Evolutionary conservation across 2,888 invertebrate genomes (phyloP).

Genomic region (Cosmia pyralina): DNA sequence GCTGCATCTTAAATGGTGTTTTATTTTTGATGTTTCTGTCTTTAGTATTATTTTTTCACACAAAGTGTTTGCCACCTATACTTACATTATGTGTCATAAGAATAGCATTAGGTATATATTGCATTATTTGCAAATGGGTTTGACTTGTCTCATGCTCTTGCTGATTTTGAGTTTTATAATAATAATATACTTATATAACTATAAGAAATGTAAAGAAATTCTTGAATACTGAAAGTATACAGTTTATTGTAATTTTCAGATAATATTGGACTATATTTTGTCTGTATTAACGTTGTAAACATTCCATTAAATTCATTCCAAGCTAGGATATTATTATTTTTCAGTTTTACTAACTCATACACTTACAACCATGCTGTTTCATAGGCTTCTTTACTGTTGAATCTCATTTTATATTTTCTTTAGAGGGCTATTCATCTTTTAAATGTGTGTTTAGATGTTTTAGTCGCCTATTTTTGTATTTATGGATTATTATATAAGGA

Average conservation of each 20-base stretch:
- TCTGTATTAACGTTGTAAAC: slow-evolving; percentile 43
- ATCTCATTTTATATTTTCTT: slow-evolving; percentile 38
- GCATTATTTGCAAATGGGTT: slow-evolving; percentile 38
- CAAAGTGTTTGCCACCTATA: slow-evolving; percentile 28
- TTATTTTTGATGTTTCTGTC: slow-evolving; percentile 25
- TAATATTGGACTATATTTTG: slow-evolving; percentile 25
- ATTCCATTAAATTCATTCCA: slow-evolving; percentile 65
- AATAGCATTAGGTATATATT: slow-evolving; percentile 31
- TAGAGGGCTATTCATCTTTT: slow-evolving; percentile 10
- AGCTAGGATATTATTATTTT: slow-evolving; percentile 30
- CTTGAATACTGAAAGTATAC: slow-evolving; percentile 18
- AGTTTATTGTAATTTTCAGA: background rate
- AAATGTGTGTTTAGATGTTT: slow-evolving; percentile 10
- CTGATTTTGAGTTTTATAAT: slow-evolving; percentile 6
- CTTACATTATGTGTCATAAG: slow-evolving; percentile 24
- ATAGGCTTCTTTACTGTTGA: slow-evolving; percentile 27
- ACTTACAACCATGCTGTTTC: slow-evolving; percentile 12
- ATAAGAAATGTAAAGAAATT: slow-evolving; percentile 28
- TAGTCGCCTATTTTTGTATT: slow-evolving; percentile 35
- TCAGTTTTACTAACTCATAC: slow-evolving; percentile 22
- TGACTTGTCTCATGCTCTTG: slow-evolving; percentile 15
- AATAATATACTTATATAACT: background rate
- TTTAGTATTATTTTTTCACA: slow-evolving; percentile 39
- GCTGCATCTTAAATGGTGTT: slow-evolving; percentile 80
- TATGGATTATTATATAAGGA: slow-evolving; percentile 22